Evolutionary conservation across 2,888 invertebrate genomes (phyloP).

Genomic region (Timema cristinae): DNA sequence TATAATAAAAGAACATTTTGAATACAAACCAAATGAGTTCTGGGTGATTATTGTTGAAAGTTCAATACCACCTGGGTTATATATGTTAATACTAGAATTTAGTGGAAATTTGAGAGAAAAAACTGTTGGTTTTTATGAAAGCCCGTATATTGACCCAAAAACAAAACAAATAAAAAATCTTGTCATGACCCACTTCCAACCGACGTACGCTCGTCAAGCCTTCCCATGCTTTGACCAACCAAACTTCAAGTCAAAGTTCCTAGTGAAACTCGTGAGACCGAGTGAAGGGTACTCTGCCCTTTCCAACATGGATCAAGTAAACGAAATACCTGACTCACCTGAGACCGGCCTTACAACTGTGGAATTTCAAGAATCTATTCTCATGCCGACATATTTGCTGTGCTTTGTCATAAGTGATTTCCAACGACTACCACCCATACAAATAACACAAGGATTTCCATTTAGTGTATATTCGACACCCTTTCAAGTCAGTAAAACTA

Average conservation of each 20-base stretch:
- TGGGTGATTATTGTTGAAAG: slow-evolving; percentile 29
- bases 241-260: slow-evolving; percentile 80
- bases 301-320: slow-evolving; percentile 73
- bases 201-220: slow-evolving; percentile 87
- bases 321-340: slow-evolving; percentile 39
- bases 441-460: slow-evolving; percentile 53
- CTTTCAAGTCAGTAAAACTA: slow-evolving; percentile 67
- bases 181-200: slow-evolving; percentile 91
- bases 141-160: slow-evolving; percentile 47
- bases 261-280: slow-evolving; percentile 72
- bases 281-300: slow-evolving; percentile 64
- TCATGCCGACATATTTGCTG: slow-evolving; percentile 93
- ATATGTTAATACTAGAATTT: slow-evolving; percentile 50
- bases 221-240: slow-evolving; percentile 97
- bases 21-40: slow-evolving; percentile 33
- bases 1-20: slow-evolving; percentile 45
- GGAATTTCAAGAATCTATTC: slow-evolving; percentile 72
- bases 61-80: slow-evolving; percentile 41
- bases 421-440: slow-evolving; percentile 42
- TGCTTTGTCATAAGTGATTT: slow-evolving; percentile 93
- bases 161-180: slow-evolving; percentile 50
- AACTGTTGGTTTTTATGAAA: slow-evolving; percentile 59
- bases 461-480: slow-evolving; percentile 72
- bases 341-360: slow-evolving; percentile 56
- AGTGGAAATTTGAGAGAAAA: slow-evolving; percentile 51